Conservation (phyloP, 1,140 invertebrate genomes). For the Drosophila auraria region DNA sequence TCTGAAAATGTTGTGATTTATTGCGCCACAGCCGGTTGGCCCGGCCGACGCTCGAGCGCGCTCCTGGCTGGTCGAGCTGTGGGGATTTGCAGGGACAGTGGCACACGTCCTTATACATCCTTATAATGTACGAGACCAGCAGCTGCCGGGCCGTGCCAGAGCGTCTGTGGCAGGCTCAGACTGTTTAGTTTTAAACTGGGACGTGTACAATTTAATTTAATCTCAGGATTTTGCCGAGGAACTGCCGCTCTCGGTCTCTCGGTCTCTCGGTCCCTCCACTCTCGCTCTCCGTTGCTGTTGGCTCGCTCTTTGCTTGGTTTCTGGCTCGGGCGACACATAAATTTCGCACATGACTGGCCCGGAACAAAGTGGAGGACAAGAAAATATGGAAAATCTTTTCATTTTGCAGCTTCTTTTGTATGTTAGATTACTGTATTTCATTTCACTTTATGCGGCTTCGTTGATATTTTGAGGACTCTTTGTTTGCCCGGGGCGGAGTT, state of each 20-base stretch:
- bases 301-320: slow-evolving; percentile 8
- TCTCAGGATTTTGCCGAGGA: slow-evolving; percentile 64
- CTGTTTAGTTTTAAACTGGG: slow-evolving; percentile 77
- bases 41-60: slow-evolving; percentile 23
- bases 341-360: slow-evolving; percentile 65
- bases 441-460: slow-evolving; percentile 33
- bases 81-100: slow-evolving; percentile 42
- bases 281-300: background rate
- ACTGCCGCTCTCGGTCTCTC: slow-evolving; percentile 20
- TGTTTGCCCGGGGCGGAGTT: slow-evolving; percentile 27
- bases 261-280: background rate
- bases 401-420: slow-evolving; percentile 31
- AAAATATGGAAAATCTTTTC: slow-evolving; percentile 53
- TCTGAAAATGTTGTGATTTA: slow-evolving; percentile 83
- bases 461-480: slow-evolving; percentile 25
- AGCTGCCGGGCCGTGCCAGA: slow-evolving; percentile 37
- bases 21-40: slow-evolving; percentile 53
- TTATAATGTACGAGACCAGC: slow-evolving; percentile 62
- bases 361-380: slow-evolving; percentile 24
- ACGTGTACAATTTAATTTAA: slow-evolving; percentile 82
- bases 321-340: slow-evolving; percentile 43
- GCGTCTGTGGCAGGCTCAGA: slow-evolving; percentile 28
- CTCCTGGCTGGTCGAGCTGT: slow-evolving; percentile 53
- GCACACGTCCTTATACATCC: slow-evolving; percentile 45
- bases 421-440: slow-evolving; percentile 34